Base-by-base conservation (phyloP, 2,113 vertebrate genomes). In the Pygoscelis antarcticus region DNA sequence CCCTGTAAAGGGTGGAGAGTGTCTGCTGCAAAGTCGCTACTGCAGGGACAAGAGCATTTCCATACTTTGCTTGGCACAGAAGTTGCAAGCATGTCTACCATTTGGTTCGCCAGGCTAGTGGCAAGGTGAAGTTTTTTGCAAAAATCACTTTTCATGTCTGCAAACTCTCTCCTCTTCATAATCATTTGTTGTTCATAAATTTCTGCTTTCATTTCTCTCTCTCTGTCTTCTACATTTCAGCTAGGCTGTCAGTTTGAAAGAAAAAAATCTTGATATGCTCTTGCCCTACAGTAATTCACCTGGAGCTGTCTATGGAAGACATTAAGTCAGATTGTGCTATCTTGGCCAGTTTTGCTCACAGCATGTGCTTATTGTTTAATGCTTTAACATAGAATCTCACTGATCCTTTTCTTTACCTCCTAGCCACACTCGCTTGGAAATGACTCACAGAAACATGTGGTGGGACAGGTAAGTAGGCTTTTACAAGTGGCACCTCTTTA, bases 391-490 rank as follows among this genome's bases (percentile, higher is more conserved):
- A 75, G 75, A 82, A 34, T 27, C 29, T 44, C 36, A 38, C 51
- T 30, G 20, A 54, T 49, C 20, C 18, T 82, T 91, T 81, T 69
- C 44, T 49, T 82, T 70, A 47, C 44, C 5, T 85, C 49, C n/a
- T 38, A 32, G 14, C 17, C 77, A 38, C 34, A 9, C 7, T 46
- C 3, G 2, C 49, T 44, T 1, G 1, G n/a, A 87, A 81, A 54
- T 36, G 25, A 29, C 54, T 29, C 3, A 2, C 1, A 57, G 49
- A 52, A 82, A 38, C 0, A 0, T 7, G 32, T 29, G 40, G 16
- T 1, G 1, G 29, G 21, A 64, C 34, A 76, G 52, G 47, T 11
- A 83, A 51, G 14, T 0, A 38, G 30, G 20, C 16, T 79, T 64
- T 71, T 42, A 30, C 10, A 57, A 44, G 61, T 34, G 40, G 7